These are phyloP conservation scores for Elegia similella DNA, from an alignment of 2,888 invertebrate genomes.

Conservation along the genomic window DNA sequence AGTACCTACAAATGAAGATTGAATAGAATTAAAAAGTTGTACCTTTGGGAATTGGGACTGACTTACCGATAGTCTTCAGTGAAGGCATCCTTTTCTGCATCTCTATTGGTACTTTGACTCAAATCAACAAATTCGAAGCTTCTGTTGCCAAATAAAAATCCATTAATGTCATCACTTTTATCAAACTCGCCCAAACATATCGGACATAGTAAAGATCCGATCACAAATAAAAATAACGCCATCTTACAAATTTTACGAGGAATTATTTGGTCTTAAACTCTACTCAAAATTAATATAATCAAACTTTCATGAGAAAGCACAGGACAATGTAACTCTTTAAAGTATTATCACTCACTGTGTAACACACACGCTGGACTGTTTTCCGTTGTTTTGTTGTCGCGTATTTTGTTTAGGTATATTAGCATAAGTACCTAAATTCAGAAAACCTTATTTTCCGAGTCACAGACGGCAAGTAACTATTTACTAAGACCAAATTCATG, in stretches of 20 bases:
- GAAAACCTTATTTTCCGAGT: too few species aligned
- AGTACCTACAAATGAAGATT: background rate
- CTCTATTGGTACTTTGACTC: constrained; percentile 5
- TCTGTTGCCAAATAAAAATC: constrained; percentile 10
- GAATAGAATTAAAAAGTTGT: background rate
- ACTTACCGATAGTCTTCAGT: background rate
- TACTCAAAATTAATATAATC: background rate
- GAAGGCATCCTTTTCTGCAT: background rate
- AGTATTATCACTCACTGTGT: too few species aligned
- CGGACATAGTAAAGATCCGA: background rate
- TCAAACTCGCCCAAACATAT: background rate
- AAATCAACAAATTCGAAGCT: constrained; percentile 18
- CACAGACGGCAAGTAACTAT: too few species aligned
- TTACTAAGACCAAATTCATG: too few species aligned
- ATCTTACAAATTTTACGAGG: background rate
- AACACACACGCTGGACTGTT: too few species aligned
- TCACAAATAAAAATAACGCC: background rate
- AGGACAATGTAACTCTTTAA: too few species aligned
- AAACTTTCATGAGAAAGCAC: too few species aligned
- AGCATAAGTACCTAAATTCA: too few species aligned
- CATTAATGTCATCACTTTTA: constrained; percentile 9
- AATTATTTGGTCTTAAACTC: background rate
- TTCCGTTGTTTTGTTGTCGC: too few species aligned
- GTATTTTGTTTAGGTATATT: too few species aligned
- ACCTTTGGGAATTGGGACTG: too few species aligned